Conservation (phyloP, 2,888 invertebrate genomes). For the Nephrocerus scutellatus region DNA sequence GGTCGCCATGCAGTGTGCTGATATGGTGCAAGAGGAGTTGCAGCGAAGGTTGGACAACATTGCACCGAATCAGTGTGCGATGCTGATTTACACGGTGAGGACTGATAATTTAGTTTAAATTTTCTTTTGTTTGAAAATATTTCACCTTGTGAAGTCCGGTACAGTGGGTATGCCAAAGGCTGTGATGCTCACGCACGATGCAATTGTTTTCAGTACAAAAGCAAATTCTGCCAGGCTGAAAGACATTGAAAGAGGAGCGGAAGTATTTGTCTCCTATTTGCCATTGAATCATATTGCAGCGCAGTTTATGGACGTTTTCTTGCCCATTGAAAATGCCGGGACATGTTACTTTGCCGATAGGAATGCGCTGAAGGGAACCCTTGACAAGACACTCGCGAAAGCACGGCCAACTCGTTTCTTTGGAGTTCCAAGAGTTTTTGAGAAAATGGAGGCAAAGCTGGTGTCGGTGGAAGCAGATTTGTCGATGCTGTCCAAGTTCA, state of each 20-base stretch:
- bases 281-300: conserved; percentile 88
- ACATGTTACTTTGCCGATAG: conserved; percentile 75
- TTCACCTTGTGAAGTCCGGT: conserved; percentile 59
- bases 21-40: conserved; percentile 57
- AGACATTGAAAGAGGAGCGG: conserved; percentile 51
- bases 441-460: conserved; percentile 85
- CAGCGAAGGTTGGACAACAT: conserved; percentile 59
- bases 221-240: conserved; percentile 49
- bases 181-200: conserved; percentile 89
- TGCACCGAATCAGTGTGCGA: conserved; percentile 73
- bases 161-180: conserved; percentile 85
- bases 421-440: conserved; percentile 87
- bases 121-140: background rate
- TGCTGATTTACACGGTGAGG: conserved; percentile 74
- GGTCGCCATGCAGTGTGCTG: conserved; percentile 45
- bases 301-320: conserved; percentile 67
- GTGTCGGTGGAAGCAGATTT: conserved; percentile 62
- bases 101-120: no score
- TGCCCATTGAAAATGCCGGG: conserved; percentile 37
- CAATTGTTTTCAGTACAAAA: conserved; percentile 61
- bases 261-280: conserved; percentile 67
- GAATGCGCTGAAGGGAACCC: conserved; percentile 75
- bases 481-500: conserved; percentile 59
- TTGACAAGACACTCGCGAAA: conserved; percentile 64
- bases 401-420: conserved; percentile 75